These are phyloP conservation scores for Muricea muricata DNA, from an alignment of 92 coral and sea anemone genomes.

Conservation along the genomic window DNA sequence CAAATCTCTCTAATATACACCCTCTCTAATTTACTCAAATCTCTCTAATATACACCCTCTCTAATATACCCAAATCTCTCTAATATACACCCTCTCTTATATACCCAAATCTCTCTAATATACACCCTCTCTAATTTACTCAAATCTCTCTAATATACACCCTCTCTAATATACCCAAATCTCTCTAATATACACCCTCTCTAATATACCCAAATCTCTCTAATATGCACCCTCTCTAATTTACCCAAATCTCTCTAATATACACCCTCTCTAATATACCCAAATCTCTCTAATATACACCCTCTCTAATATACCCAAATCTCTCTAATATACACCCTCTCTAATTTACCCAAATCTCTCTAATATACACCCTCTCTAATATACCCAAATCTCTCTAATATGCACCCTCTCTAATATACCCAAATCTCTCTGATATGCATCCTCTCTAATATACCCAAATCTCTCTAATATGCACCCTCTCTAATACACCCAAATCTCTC, in stretches of 20 bases:
- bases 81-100: not conserved
- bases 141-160: not conserved
- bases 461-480: not conserved
- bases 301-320: too few relatives aligned
- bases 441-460: not conserved
- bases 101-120: not conserved
- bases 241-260: too few relatives aligned
- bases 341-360: too few relatives aligned
- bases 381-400: not conserved
- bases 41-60: not conserved
- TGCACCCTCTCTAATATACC: not conserved
- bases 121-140: not conserved
- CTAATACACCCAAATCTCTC: not conserved
- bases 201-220: too few relatives aligned
- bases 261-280: too few relatives aligned
- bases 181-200: not conserved
- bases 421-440: not conserved
- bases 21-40: not conserved
- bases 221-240: too few relatives aligned
- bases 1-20: not conserved
- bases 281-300: too few relatives aligned
- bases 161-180: not conserved
- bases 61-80: not conserved
- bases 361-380: too few relatives aligned
- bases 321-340: too few relatives aligned